Base-by-base conservation (phyloP, 2,888 invertebrate genomes). In the Metalampra italica region DNA sequence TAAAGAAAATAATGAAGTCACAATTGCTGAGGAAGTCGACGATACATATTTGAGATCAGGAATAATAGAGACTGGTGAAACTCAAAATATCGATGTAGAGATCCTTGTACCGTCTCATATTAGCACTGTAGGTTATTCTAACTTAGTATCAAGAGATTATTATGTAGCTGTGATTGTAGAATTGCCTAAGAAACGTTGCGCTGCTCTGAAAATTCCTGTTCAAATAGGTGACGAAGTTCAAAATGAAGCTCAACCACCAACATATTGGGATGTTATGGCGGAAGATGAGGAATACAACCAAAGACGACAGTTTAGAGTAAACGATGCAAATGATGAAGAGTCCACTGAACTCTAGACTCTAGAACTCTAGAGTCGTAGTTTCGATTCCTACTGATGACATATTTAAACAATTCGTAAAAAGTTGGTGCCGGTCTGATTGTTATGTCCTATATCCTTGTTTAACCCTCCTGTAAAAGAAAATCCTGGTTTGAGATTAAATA, bases 231-330 rank as follows among this genome's bases (percentile, higher is more conserved):
- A 47, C 36, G 39, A 45, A 1, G n/a, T 52, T 42, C 29, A 39
- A 44, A n/a, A 29, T 9, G 40, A 38, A 12, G 47, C 43, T 12
- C 41, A 14, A 11, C 42, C 49, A 8, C 41, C 34, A 48, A 13
- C 29, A n/a, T 49, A 51, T 44, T 57, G 59, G 59, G 50, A 56
- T 41, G 45, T 49, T 8, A 37, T 59, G 39, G 37, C 41, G 30
- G 57, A 54, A 44, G 51, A 51, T 38, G 45, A 47, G 13, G 29
- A 47, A 14, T 37, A 8, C 14, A 29, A 43, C 11, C 9, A 11
- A 8, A 32, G 34, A 15, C 9, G 30, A 29, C n/a, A n/a, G 1
- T 36, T 1, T n/a, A 36, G 8, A 3, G 32, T n/a, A 36, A 5
- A 2, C 5, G 5, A 22, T 22, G 5, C 22, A 22, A 22, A 22